phyloP scores from a whole-genome alignment of 1,140 invertebrate genomes.

The Onthophagus taurus region DNA sequence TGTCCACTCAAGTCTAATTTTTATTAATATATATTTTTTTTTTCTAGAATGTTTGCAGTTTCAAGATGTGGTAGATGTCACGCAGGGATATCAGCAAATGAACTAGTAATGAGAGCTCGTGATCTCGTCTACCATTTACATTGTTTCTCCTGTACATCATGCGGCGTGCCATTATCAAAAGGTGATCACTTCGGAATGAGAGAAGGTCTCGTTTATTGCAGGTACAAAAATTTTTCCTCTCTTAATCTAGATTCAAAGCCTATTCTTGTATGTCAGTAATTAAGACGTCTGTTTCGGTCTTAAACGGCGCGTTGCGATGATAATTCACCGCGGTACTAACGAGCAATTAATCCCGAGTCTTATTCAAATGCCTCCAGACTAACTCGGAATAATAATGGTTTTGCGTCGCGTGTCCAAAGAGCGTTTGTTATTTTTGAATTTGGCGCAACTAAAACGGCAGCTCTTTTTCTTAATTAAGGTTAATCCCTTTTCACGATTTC shows the following conservation, averaged over 20 bases:
- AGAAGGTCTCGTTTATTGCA: conserved; percentile 66
- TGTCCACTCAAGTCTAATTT: not conserved
- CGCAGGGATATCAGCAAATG: conserved; percentile 74
- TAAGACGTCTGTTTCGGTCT: too few species aligned
- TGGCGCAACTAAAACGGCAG: not conserved
- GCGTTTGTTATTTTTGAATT: too few species aligned
- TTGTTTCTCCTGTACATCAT: conserved; percentile 84
- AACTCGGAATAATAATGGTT: too few species aligned
- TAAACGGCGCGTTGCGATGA: too few species aligned
- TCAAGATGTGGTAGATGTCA: conserved; percentile 78
- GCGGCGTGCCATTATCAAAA: conserved; percentile 64
- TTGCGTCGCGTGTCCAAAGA: too few species aligned
- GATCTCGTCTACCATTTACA: conserved; percentile 83
- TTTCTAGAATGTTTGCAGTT: conserved; percentile 63
- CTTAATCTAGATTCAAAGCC: not conserved
- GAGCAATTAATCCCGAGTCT: too few species aligned
- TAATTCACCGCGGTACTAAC: too few species aligned
- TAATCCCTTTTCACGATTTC: not conserved
- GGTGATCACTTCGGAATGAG: conserved; percentile 86
- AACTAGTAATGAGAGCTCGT: conserved; percentile 84
- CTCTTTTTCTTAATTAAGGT: not conserved
- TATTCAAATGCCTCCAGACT: too few species aligned
- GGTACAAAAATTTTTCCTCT: too few species aligned
- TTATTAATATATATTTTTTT: conserved; percentile 14
- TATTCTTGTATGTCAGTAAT: not conserved